Percentiles rank a stretch among this genome's conserved stretches.
phyloP scores from a whole-genome alignment of 1,140 invertebrate species.

The Drosophila sechellia region DNA sequence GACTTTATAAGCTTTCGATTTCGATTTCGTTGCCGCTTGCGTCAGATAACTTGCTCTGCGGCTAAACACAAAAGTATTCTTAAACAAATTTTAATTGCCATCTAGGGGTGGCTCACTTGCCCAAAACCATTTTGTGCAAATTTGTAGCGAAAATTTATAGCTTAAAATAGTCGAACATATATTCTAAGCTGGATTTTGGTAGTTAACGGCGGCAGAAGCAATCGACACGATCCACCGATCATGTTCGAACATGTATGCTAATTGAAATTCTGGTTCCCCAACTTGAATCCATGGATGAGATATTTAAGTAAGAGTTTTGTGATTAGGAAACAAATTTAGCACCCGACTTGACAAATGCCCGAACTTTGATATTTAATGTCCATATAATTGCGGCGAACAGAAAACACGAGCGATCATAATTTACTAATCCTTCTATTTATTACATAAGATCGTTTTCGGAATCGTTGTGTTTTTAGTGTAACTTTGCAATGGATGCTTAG shows the following conservation, averaged over 20 bases:
- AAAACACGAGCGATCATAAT: constrained; percentile 47
- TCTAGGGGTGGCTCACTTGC: constrained; percentile 26
- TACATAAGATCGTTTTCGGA: constrained; percentile 70
- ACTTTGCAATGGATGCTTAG: constrained; percentile 47
- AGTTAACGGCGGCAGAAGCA: constrained; percentile 22
- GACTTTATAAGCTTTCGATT: constrained; percentile 27
- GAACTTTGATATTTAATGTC: constrained; percentile 43
- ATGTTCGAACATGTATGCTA: constrained; percentile 46
- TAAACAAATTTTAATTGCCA: constrained; percentile 17
- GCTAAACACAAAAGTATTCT: constrained; percentile 22
- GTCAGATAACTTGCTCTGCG: constrained; percentile 44
- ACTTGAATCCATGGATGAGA: constrained; percentile 19
- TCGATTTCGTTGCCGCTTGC: constrained; percentile 24
- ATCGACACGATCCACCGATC: constrained; percentile 38
- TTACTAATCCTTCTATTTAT: constrained; percentile 70
- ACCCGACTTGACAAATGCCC: constrained; percentile 38
- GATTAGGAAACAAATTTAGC: constrained; percentile 47
- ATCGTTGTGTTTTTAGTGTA: constrained; percentile 65
- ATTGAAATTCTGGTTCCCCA: constrained; percentile 43
- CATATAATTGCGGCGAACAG: constrained; percentile 8
- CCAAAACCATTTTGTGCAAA: constrained; percentile 40
- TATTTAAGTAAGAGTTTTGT: constrained; percentile 30
- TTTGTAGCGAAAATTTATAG: constrained; percentile 44
- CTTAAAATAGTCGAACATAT: constrained; percentile 29
- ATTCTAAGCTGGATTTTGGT: constrained; percentile 27